A percentile compares a stretch with the other conserved stretches of the same genome.
Evolutionary conservation across 2,113 vertebrate genomes (phyloP).

Genomic region (Callorhinus ursinus): DNA sequence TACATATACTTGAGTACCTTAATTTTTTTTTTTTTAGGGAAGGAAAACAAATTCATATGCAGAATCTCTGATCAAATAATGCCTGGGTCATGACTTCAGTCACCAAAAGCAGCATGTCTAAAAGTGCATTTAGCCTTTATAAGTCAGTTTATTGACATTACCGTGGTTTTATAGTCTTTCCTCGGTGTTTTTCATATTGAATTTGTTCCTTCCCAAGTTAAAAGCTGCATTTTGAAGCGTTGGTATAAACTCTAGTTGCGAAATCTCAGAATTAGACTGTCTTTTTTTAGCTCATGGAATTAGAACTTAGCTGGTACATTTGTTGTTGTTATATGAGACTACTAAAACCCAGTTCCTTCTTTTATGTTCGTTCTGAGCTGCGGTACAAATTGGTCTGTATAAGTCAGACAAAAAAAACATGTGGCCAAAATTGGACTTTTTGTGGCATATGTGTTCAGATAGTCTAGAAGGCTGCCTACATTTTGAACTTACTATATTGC

Average conservation of each 20-base stretch:
- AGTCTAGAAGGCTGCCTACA: neutral
- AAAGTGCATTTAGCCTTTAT: conserved; percentile 24
- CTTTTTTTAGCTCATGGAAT: conserved; percentile 41
- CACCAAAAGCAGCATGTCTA: neutral
- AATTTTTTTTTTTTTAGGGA: neutral
- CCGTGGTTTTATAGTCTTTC: conserved; percentile 43
- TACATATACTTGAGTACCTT: neutral
- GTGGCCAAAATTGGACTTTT: neutral
- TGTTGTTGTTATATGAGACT: conserved; percentile 44
- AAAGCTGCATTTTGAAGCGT: conserved; percentile 49
- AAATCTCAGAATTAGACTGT: conserved; percentile 53
- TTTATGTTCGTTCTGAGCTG: neutral
- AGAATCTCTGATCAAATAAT: conserved; percentile 35
- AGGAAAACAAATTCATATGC: conserved; percentile 50
- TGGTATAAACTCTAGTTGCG: conserved; percentile 36
- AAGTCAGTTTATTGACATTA: conserved; percentile 42
- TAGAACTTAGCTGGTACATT: conserved; percentile 26
- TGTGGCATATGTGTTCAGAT: neutral
- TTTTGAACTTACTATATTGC: conserved; percentile 34
- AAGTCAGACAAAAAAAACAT: neutral
- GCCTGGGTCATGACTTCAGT: neutral
- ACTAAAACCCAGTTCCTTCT: neutral
- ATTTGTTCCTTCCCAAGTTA: conserved; percentile 55
- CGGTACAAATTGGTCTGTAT: conserved; percentile 1
- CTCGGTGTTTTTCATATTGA: conserved; percentile 50